Evolutionary conservation across 2,888 invertebrate species (phyloP).

Genomic region (Tachystola acroxantha): DNA sequence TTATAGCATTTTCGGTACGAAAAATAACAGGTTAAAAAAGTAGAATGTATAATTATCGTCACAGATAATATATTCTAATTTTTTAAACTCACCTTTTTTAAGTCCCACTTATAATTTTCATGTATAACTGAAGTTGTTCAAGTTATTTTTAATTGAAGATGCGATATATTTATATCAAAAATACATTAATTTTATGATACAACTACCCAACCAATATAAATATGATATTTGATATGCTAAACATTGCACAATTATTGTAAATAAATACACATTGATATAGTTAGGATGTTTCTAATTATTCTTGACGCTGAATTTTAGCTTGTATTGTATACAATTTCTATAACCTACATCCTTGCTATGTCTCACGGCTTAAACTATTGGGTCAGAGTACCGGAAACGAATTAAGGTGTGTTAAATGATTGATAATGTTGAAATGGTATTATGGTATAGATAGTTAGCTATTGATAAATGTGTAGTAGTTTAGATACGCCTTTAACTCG

Average conservation of each 20-base stretch:
- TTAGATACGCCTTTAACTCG: slow-evolving; percentile 28
- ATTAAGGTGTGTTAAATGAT: neutral
- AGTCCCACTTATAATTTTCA: slow-evolving; percentile 6
- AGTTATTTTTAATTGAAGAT: no score
- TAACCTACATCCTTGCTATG: slow-evolving; percentile 3
- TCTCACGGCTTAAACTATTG: slow-evolving; percentile 6
- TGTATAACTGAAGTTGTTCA: no score
- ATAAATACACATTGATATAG: slow-evolving; percentile 17
- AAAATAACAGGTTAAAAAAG: no score
- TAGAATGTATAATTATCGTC: no score
- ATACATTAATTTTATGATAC: no score
- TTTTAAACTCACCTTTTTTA: slow-evolving; percentile 11
- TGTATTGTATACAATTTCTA: no score
- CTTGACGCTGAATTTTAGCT: slow-evolving; percentile 1
- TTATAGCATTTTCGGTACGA: no score
- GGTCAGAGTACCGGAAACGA: slow-evolving; percentile 1
- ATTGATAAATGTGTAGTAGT: slow-evolving; percentile 17
- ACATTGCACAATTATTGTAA: slow-evolving; percentile 10
- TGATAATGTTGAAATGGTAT: slow-evolving; percentile 16
- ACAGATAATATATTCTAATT: no score
- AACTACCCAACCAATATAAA: slow-evolving; percentile 14
- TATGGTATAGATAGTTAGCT: slow-evolving; percentile 9
- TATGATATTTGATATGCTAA: no score
- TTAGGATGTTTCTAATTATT: slow-evolving; percentile 15
- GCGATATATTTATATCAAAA: no score